Conservation (phyloP, 2,797 vertebrate genomes). For the Masticophis lateralis region DNA sequence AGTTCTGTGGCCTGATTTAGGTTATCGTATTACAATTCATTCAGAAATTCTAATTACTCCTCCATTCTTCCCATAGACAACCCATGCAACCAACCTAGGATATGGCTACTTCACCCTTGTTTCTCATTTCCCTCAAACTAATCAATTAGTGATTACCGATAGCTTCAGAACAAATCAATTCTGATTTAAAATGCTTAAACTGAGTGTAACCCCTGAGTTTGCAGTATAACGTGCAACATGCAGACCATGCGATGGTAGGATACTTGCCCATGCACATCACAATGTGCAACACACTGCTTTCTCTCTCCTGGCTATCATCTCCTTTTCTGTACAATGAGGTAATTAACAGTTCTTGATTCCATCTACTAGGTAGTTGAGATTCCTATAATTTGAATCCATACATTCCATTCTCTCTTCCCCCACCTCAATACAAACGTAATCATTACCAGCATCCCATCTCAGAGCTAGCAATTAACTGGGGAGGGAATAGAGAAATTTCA, state of each 20-base stretch:
- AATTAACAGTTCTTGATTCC: background rate
- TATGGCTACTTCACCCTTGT: background rate
- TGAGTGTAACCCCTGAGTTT: background rate
- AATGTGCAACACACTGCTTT: background rate
- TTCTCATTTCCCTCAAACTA: background rate
- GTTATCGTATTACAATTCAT: no score
- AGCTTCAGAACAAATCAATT: background rate
- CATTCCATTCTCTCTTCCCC: background rate
- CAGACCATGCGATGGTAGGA: background rate
- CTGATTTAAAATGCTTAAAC: background rate
- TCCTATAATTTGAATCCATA: constrained; percentile 8
- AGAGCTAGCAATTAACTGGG: constrained; percentile 7
- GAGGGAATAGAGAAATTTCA: background rate
- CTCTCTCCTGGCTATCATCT: background rate
- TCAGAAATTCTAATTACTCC: background rate
- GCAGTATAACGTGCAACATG: background rate
- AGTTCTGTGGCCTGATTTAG: background rate
- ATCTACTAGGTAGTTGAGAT: background rate
- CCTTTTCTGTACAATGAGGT: background rate
- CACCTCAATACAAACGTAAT: background rate
- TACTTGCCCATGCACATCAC: background rate
- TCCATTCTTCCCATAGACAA: background rate
- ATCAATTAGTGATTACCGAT: background rate
- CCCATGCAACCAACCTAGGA: background rate
- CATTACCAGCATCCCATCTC: background rate